Conservation (phyloP, 2,113 vertebrate genomes). For the Dicerorhinus sumatrensis region DNA sequence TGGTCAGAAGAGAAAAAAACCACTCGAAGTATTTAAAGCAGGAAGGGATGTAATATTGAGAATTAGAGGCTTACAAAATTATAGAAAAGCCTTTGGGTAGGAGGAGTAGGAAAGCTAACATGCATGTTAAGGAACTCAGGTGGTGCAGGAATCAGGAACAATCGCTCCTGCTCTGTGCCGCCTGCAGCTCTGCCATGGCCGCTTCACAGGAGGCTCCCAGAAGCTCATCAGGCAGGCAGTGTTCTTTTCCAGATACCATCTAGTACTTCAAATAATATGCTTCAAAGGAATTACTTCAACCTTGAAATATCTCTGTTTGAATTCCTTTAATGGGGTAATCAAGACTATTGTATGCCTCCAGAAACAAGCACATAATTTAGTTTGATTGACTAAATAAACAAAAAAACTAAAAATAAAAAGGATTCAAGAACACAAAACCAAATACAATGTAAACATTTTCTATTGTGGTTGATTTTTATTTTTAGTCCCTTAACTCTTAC, state of each 20-base stretch:
- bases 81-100: neutral
- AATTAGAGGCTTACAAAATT: neutral
- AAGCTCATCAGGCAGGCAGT: neutral
- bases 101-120: neutral
- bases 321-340: neutral
- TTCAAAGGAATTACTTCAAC: neutral
- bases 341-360: neutral
- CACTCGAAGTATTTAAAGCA: neutral
- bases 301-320: neutral
- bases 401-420: neutral
- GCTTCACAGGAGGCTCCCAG: neutral
- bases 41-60: neutral
- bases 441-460: neutral
- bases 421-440: neutral
- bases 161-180: accelerated
- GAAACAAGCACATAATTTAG: neutral
- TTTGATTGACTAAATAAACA: slow-evolving; percentile 24
- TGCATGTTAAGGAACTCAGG: no score
- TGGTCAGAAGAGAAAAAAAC: neutral
- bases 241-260: neutral
- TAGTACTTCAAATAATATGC: neutral
- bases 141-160: neutral
- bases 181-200: neutral
- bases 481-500: neutral
- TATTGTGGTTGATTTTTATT: neutral